Evolutionary conservation across 2,888 invertebrate genomes (phyloP).

Genomic region (Teleogryllus oceanicus): DNA sequence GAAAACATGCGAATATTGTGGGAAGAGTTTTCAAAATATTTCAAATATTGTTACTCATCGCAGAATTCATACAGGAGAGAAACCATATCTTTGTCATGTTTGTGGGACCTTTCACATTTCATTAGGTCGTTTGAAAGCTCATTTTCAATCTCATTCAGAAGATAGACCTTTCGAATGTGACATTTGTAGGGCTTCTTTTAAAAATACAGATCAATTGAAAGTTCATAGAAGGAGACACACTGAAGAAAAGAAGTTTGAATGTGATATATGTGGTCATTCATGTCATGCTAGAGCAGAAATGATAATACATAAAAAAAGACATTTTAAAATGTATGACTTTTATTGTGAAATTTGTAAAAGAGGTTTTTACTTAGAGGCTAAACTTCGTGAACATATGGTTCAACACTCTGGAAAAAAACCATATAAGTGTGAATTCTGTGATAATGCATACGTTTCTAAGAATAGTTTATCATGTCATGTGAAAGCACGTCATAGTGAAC

Average conservation of each 20-base stretch:
- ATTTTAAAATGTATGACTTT: slow-evolving; percentile 18
- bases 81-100: not conserved
- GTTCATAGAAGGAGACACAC: not conserved
- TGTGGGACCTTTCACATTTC: not conserved
- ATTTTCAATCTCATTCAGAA: not conserved
- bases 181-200: not conserved
- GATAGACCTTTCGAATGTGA: not conserved
- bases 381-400: slow-evolving; percentile 2
- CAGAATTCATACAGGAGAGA: slow-evolving; percentile 4
- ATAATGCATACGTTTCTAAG: not conserved
- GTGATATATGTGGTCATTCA: not conserved
- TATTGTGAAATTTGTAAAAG: slow-evolving; percentile 9
- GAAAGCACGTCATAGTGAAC: not conserved
- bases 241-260: not conserved
- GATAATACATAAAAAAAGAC: not conserved
- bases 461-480: slow-evolving; percentile 18
- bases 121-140: not conserved
- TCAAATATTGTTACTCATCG: not conserved
- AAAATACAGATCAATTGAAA: not conserved
- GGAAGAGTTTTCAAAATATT: not conserved
- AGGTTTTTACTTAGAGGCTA: not conserved
- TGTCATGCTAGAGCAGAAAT: not conserved
- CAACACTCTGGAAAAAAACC: not conserved
- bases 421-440: not conserved
- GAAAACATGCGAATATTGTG: slow-evolving; percentile 4